Base-by-base conservation (phyloP, 1,140 invertebrate species). In the Ctenoplectra terminalis region DNA sequence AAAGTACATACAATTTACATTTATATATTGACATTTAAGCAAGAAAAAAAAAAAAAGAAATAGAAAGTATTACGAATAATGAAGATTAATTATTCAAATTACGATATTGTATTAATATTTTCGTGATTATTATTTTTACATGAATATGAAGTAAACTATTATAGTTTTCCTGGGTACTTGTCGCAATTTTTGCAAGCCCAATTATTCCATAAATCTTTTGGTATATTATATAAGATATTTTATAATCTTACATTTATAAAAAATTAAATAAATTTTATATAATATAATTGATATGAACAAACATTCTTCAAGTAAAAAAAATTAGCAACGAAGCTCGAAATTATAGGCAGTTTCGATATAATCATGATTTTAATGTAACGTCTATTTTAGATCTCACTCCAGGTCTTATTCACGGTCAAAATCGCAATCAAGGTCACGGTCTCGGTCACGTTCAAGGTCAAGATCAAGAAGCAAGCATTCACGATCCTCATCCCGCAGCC, bases 401-500 rank as follows among this genome's bases (percentile, higher is more conserved):
- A 94, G 91, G 89, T 94, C 91, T 66, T 86, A 91, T 77, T 94
- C 92, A 72, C 90, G 94, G 83, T 94, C 90, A 84, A 93, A 93
- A 83, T 94, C 94, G 54, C 91, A 93, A 76, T 94, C 93, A 74
- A 91, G 93, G 89, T 94, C 91, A 80, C 94, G 94, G 48, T 92
- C 94, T 66, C 91, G 93, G 56, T 94, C 93, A 81, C 92, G 93
- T 72, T 94, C 92, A 52, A 91, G 91, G 54, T 94, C 92, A 85
- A 92, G 94, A 90, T 94, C 91, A 76, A 94, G 94, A 61, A 92
- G 87, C 60, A 93, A 90, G 78, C 91, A 90, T 52, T 90, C 91
- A n/a, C 83, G 92, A 58, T 93, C 93, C 43, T 91, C 94, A 48
- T 95, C 94, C 13, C 92, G 94, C 34, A 94, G 94, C 81, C 93